Evolutionary conservation across 2,888 invertebrate species (phyloP), one percentile per base, ranked within the genome.

Genomic region (Dermolepida albohirtum): DNA sequence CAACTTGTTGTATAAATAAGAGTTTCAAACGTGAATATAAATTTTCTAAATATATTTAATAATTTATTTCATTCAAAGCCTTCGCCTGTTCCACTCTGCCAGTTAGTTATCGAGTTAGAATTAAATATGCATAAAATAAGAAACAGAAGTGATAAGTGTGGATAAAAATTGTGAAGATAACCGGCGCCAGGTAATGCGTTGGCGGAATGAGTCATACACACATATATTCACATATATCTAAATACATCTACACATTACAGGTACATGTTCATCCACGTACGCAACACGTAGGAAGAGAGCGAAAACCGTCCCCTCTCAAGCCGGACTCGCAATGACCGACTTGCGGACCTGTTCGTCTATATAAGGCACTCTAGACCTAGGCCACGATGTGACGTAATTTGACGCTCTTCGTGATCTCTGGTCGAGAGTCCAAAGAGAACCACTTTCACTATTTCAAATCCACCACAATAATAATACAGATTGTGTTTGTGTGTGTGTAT

Each of bases 281-380:
- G 57, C 57, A 57, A 27, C 43, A 57, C 59, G 59, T 59, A 59
- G 59, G 59, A 59, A 59, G 59, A 44, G 22, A 27, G 44, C 43
- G 44, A 59, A 14, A 47, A 55, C 63, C 66, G 68, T 68, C 70
- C 69, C 70, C 70, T 67, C 67, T 44, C n/a, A 10, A 14, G 29
- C 55, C 41, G 62, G 70, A 70, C 73, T 74, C 71, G 74, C 72
- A 72, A 75, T 76, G 75, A 75, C 76, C 76, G 76, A 76, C 57
- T 75, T 75, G 75, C 70, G 73, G 72, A 73, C 74, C 75, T 73
- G 74, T 73, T 71, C 74, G 66, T 54, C 76, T 74, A 72, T 76
- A 76, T 74, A 76, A 72, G 76, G 76, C 64, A 70, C 73, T 75
- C 74, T 73, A 76, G 75, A 75, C 75, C 76, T 76, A 75, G 75